Base-by-base conservation (phyloP, 1,140 invertebrate genomes). In the Hylaeus volcanicus region DNA sequence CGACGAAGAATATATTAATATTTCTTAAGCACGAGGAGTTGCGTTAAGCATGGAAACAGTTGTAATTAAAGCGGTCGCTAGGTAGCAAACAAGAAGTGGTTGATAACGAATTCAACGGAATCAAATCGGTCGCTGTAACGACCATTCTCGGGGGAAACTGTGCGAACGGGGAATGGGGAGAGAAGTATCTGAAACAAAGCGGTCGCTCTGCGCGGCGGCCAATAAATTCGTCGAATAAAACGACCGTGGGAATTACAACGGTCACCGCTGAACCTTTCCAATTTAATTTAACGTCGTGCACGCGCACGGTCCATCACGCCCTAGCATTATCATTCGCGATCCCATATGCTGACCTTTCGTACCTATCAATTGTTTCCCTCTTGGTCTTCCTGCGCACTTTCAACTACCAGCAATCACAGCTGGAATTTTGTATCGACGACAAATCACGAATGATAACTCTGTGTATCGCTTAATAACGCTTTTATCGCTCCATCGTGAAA, bases 61-160 rank as follows among this genome's bases (percentile, higher is more conserved):
- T 71, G 69, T 58, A 71, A 71, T 71, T 71, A 71, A 71, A 43
- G 39, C 69, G 68, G 55, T 53, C 2, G 12, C 37, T 5, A 55
- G 37, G 53, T 41, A 43, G 1, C 39, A 41, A 58, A 9, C 53
- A n/a, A 70, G 68, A 56, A 55, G 6, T 37, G 51, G 51, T 15
- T 56, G 68, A 43, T 71, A 71, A 71, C 53, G 69, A 71, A 58
- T 71, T 43, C 69, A 56, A 43, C 14, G 39, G 15, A 41, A 58
- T 41, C 69, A n/a, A 37, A 58, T 15, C 39, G 53, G 9, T 14
- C 41, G 51, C 5, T 48, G 2, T 8, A 41, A 9, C 11, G n/a
- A 53, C n/a, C 8, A 1, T 37, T n/a, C 15, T 12, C 65, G 4
- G 65, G 4, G 15, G 65, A 51, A 9, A 51, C 9, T n/a, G 39